Base-by-base conservation (phyloP, 2,888 invertebrate genomes). In the Ceratothoa steindachneri region DNA sequence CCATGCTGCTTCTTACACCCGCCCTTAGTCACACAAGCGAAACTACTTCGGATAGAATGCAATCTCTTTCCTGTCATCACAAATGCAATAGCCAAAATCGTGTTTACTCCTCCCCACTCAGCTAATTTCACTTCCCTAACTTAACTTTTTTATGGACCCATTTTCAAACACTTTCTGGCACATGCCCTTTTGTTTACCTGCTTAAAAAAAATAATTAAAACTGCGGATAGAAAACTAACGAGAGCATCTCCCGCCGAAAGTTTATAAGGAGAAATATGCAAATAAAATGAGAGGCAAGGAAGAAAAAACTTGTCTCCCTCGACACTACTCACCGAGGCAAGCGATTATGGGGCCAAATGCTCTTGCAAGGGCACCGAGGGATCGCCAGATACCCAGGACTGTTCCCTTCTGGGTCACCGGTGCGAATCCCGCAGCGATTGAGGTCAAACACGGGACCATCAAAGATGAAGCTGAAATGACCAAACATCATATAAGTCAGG, bases 361-460 rank as follows among this genome's bases (percentile, higher is more conserved):
- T 81, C 98, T 87, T 0, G 97, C 97, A 60, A 99, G 86, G 0
- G 97, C 94, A 19, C 98, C 98, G 51, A 98, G 87, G 0, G 97
- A 97, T 76, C 98, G 88, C 83, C 97, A 93, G 80, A 94, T 92
- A 12, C 99, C 99, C 83, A 97, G 89, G 80, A 95, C 92, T 0
- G 91, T 91, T 30, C 98, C 98, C 83, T 97, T 95, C 82, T 95
- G 92, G 82, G 90, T 90, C 75, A 86, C 88, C 51, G 90, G 89
- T 4, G 93, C 92, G 83, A 91, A 90, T 80, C 89, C 89, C 1
- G 97, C 94, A n/a, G 93, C 93, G 74, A 96, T 86, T 1, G 97
- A 93, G 82, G 95, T 97, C 86, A 98, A 88, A 83, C 95, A 95
- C 12, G 98, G 96, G 27, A 98, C 97, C 30, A 97, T 95, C 84